Evolutionary conservation across 2,888 invertebrate genomes (phyloP).

Genomic region (Theretra japonica): DNA sequence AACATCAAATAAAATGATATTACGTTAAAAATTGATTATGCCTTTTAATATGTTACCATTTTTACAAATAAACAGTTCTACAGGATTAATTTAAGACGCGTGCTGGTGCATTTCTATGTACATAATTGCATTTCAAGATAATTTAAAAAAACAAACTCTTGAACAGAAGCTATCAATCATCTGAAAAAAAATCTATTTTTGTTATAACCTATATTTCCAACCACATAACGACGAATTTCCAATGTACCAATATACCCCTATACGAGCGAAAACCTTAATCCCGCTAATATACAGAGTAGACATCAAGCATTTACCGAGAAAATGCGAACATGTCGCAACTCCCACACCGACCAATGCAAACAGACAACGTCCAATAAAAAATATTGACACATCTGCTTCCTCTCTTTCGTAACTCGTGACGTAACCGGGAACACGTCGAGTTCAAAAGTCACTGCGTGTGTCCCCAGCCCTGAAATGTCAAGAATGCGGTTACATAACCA

Average conservation of each 20-base stretch:
- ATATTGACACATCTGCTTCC: constrained; percentile 53
- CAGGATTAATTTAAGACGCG: too few relatives aligned
- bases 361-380: constrained; percentile 36
- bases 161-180: too few relatives aligned
- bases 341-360: constrained; percentile 21
- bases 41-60: too few relatives aligned
- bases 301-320: constrained; percentile 24
- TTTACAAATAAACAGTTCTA: too few relatives aligned
- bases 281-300: constrained; percentile 17
- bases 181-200: not conserved
- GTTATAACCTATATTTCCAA: not conserved
- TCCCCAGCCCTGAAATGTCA: constrained; percentile 68
- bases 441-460: constrained; percentile 35
- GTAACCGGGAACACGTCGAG: constrained; percentile 72
- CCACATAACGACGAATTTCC: not conserved
- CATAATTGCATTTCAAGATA: too few relatives aligned
- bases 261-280: not conserved
- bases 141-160: too few relatives aligned
- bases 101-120: too few relatives aligned
- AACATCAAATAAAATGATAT: too few relatives aligned
- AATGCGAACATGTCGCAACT: constrained; percentile 9
- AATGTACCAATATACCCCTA: not conserved
- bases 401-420: constrained; percentile 57
- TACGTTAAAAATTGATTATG: too few relatives aligned
- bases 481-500: constrained; percentile 68